These are phyloP conservation scores for Acanthisitta chloris DNA, from an alignment of 2,113 vertebrate species.

Conservation along the genomic window DNA sequence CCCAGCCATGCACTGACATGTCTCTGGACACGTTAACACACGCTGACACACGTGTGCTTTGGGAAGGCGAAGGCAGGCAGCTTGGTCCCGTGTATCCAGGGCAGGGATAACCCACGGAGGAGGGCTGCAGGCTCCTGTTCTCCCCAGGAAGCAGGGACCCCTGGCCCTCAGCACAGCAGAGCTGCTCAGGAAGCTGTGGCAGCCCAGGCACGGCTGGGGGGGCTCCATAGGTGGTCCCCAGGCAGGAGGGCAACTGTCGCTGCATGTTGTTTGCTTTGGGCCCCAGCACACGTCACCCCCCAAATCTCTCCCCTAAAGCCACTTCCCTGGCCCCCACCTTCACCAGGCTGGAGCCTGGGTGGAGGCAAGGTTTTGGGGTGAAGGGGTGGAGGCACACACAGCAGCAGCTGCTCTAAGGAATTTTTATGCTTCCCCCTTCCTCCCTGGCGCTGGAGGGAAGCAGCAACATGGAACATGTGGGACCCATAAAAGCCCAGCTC, in stretches of 20 bases:
- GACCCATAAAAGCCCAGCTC: slow-evolving; percentile 23
- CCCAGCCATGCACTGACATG: background rate
- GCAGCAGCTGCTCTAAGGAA: background rate
- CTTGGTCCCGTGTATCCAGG: rapidly evolving
- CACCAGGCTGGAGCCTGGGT: background rate
- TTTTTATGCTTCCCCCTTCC: slow-evolving; percentile 41
- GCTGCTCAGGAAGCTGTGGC: background rate
- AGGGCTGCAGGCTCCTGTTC: background rate
- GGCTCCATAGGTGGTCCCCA: slow-evolving; percentile 44
- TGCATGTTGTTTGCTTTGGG: background rate
- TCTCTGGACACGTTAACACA: background rate
- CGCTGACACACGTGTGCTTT: background rate
- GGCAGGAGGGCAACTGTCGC: background rate
- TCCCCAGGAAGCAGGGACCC: background rate
- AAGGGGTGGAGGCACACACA: background rate
- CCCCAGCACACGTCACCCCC: background rate
- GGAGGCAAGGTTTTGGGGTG: background rate
- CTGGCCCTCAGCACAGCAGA: background rate
- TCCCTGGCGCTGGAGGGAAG: background rate
- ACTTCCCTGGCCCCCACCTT: background rate
- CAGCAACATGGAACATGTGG: slow-evolving; percentile 19
- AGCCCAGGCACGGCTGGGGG: background rate
- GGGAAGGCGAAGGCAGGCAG: background rate
- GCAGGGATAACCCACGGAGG: background rate
- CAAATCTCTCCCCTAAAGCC: background rate